Evolutionary conservation across 2,113 vertebrate species (phyloP).

Genomic region (Formicarius rufipectus): DNA sequence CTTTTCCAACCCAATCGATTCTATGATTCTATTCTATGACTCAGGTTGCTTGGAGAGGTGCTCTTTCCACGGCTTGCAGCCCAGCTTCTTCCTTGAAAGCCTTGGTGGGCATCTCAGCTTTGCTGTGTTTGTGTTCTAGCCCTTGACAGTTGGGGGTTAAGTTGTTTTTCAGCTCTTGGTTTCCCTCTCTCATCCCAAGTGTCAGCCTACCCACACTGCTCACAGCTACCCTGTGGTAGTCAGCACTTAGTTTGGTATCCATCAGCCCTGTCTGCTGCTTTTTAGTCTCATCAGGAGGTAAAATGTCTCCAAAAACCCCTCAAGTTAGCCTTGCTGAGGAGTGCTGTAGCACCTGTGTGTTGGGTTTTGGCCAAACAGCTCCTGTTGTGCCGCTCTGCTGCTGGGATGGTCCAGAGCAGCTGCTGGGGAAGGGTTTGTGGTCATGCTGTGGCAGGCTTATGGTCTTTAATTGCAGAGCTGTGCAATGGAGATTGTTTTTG

Average conservation of each 20-base stretch:
- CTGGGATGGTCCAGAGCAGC: neutral
- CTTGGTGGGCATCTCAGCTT: neutral
- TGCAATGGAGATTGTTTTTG: fast-evolving
- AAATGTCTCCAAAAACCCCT: neutral
- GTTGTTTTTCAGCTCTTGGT: neutral
- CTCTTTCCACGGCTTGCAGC: neutral
- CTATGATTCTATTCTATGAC: too few relatives aligned
- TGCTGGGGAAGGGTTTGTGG: neutral
- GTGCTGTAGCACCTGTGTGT: neutral
- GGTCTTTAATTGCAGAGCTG: neutral
- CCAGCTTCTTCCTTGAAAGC: neutral
- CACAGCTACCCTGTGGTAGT: fast-evolving
- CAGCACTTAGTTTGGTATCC: neutral
- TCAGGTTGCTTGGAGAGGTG: fast-evolving
- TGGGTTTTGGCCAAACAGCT: neutral
- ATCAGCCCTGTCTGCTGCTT: neutral
- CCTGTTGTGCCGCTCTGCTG: fast-evolving
- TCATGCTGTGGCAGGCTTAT: neutral
- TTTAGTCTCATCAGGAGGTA: fast-evolving
- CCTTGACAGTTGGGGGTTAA: neutral
- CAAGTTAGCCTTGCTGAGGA: neutral
- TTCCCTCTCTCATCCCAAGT: neutral
- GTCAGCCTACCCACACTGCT: neutral
- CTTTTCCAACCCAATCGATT: too few relatives aligned
- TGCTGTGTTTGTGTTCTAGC: fast-evolving